Conservation (phyloP, 1,140 invertebrate genomes). For the Dysdera silvatica region DNA sequence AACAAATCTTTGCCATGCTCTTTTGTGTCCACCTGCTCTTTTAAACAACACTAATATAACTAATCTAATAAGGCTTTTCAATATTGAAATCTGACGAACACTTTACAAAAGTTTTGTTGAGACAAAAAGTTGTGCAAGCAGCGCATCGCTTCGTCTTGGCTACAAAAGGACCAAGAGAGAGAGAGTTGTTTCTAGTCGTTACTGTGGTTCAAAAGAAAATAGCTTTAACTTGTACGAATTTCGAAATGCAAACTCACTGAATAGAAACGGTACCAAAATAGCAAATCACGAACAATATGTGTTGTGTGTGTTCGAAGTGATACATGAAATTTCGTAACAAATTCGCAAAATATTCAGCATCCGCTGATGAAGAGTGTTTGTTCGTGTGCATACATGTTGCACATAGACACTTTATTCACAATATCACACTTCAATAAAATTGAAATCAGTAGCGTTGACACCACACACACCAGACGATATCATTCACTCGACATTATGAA, state of each 20-base stretch:
- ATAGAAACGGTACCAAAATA: slow-evolving; percentile 30
- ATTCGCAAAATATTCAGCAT: slow-evolving; percentile 15
- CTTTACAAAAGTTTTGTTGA: slow-evolving; percentile 28
- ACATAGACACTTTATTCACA: slow-evolving; percentile 6
- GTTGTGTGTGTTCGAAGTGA: slow-evolving; percentile 19
- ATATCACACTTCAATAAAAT: slow-evolving; percentile 4
- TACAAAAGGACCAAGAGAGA: slow-evolving; percentile 26
- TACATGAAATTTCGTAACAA: slow-evolving; percentile 16
- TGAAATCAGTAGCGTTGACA: not conserved
- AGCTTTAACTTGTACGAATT: slow-evolving; percentile 28
- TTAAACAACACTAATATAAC: slow-evolving; percentile 31
- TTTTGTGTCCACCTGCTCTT: too few relatives aligned
- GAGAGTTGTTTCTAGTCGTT: slow-evolving; percentile 23
- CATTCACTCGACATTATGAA: too few relatives aligned
- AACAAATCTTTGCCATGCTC: too few relatives aligned
- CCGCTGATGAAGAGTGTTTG: slow-evolving; percentile 15
- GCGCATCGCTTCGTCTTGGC: too few relatives aligned
- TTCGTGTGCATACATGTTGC: slow-evolving; percentile 21
- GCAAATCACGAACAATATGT: slow-evolving; percentile 29
- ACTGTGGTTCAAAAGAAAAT: slow-evolving; percentile 25
- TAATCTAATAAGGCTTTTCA: slow-evolving; percentile 30
- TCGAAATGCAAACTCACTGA: slow-evolving; percentile 18
- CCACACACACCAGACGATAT: too few relatives aligned
- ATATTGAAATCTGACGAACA: slow-evolving; percentile 25
- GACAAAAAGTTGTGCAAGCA: slow-evolving; percentile 28